Conservation (phyloP, 2,888 invertebrate species). For the Harmothoe impar region DNA sequence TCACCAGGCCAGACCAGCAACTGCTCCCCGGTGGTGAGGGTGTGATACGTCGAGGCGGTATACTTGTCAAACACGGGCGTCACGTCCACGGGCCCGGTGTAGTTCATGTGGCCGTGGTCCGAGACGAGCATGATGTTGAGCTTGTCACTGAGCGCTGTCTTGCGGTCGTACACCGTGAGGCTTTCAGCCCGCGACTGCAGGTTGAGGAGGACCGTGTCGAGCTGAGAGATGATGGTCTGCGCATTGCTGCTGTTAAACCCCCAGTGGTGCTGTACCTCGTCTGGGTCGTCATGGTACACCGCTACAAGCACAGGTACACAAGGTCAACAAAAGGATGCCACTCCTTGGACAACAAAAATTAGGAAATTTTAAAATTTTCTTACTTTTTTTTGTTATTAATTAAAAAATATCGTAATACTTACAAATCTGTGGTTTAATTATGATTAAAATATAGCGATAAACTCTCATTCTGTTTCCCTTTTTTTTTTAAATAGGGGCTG, state of each 20-base stretch:
- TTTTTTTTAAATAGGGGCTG: too few relatives aligned
- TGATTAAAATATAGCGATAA: too few relatives aligned
- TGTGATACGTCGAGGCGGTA: not conserved
- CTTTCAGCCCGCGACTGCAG: not conserved
- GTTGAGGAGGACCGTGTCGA: not conserved
- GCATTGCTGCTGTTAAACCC: not conserved
- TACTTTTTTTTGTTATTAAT: too few relatives aligned
- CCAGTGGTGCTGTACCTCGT: not conserved
- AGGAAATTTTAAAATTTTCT: too few relatives aligned
- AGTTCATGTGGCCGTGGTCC: not conserved
- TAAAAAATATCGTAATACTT: too few relatives aligned
- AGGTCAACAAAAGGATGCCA: too few relatives aligned
- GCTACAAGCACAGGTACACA: not conserved
- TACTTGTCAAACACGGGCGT: not conserved
- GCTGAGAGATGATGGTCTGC: not conserved
- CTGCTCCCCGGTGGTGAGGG: too few relatives aligned
- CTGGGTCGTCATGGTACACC: not conserved
- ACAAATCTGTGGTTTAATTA: too few relatives aligned
- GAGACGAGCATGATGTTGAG: not conserved
- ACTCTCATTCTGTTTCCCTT: too few relatives aligned
- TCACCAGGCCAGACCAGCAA: too few relatives aligned
- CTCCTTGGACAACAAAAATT: too few relatives aligned
- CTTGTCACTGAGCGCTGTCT: not conserved
- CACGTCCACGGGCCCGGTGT: not conserved
- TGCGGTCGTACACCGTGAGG: not conserved